phyloP scores from a whole-genome alignment of 2,797 vertebrate genomes.

The Scolopax rusticola region DNA sequence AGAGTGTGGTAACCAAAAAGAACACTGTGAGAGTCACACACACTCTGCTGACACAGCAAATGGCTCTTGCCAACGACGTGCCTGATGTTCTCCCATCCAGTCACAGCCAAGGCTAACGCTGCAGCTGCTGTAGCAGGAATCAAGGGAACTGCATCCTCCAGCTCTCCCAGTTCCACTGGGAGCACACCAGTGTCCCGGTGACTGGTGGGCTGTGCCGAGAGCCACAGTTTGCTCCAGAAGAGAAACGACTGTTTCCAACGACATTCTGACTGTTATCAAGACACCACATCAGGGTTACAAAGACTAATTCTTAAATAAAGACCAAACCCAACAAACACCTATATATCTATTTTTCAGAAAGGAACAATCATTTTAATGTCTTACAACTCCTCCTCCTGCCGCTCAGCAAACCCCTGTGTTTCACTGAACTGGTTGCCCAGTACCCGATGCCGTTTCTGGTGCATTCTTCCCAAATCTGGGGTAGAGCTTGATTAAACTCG shows the following conservation, averaged over 20 bases:
- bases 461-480: neutral
- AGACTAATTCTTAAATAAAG: conserved; percentile 40
- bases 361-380: neutral
- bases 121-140: neutral
- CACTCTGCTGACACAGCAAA: neutral
- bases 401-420: neutral
- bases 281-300: conserved; percentile 68
- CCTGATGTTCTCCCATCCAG: conserved; percentile 25
- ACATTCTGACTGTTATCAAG: conserved; percentile 74
- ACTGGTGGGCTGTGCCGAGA: neutral
- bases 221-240: neutral
- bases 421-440: neutral
- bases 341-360: conserved; percentile 55
- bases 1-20: conserved; percentile 88
- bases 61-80: neutral
- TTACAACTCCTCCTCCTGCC: neutral
- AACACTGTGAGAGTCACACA: accelerated
- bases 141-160: neutral
- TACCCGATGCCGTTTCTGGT: neutral
- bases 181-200: accelerated
- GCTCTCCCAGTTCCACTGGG: neutral
- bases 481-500: neutral
- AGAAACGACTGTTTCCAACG: conserved; percentile 37
- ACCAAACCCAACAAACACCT: neutral
- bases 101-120: conserved; percentile 22